Evolutionary conservation across 2,797 vertebrate species (phyloP).

Genomic region (Microchirus variegatus): DNA sequence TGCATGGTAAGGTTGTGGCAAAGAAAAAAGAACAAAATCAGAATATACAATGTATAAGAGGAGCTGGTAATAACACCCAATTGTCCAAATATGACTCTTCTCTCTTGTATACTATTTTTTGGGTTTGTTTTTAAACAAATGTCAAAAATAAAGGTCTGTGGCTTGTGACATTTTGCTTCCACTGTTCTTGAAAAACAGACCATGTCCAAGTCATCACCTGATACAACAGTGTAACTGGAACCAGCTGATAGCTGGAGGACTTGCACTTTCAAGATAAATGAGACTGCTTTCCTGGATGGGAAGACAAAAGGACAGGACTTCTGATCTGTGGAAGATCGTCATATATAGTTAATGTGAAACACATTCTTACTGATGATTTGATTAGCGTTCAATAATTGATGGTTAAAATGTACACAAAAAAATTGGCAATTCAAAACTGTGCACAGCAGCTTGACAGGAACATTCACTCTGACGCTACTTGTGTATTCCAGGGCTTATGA

Average conservation of each 20-base stretch:
- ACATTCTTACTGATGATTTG: slow-evolving; percentile 29
- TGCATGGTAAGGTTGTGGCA: too few species aligned
- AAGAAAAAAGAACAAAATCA: too few species aligned
- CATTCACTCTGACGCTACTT: slow-evolving; percentile 39
- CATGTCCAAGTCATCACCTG: slow-evolving; percentile 59
- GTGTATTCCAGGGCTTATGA: slow-evolving; percentile 53
- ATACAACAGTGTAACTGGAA: slow-evolving; percentile 73
- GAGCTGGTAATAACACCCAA: too few species aligned
- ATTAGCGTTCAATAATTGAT: slow-evolving; percentile 53
- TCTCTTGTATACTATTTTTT: too few species aligned
- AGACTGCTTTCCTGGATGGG: slow-evolving; percentile 30
- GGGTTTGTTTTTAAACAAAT: not conserved
- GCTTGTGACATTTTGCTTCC: slow-evolving; percentile 53
- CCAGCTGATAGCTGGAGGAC: slow-evolving; percentile 45
- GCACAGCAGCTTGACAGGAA: slow-evolving; percentile 12
- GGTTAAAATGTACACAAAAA: slow-evolving; percentile 5
- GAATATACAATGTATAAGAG: too few species aligned
- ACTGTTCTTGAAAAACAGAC: slow-evolving; percentile 28
- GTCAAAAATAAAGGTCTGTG: slow-evolving; percentile 28
- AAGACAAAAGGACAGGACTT: slow-evolving; percentile 41
- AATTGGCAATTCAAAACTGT: slow-evolving; percentile 36
- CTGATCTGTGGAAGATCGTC: slow-evolving; percentile 42
- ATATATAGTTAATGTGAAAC: slow-evolving; percentile 54
- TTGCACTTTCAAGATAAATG: slow-evolving; percentile 44
- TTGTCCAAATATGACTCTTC: too few species aligned